A percentile compares a stretch with the other conserved stretches of the same genome.
Conservation (phyloP, 2,888 invertebrate genomes). For the Meteorus colon region DNA sequence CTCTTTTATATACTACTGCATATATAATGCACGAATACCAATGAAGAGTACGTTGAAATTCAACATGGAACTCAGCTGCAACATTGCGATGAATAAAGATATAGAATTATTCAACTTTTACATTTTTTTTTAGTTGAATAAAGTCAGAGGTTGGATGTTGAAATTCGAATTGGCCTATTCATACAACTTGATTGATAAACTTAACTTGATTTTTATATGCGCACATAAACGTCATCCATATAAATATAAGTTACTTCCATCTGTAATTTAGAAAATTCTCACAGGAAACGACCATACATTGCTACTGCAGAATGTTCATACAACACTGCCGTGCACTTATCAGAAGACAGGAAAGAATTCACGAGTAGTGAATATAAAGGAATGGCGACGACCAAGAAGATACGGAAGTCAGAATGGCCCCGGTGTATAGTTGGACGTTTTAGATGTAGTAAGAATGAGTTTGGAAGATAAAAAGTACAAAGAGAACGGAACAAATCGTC, state of each 20-base stretch:
- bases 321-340: not conserved
- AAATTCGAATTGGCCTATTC: constrained; percentile 3
- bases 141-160: not conserved
- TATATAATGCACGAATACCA: not conserved
- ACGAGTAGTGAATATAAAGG: not conserved
- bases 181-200: not conserved
- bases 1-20: not conserved
- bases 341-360: constrained; percentile 3
- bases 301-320: not conserved
- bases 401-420: not conserved
- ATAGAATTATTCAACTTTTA: constrained; percentile 7
- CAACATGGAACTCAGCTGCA: not conserved
- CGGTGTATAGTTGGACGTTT: not conserved
- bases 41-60: not conserved
- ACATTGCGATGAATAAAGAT: not conserved
- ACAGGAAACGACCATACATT: not conserved
- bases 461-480: not conserved
- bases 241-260: not conserved
- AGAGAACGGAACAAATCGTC: constrained; percentile 14
- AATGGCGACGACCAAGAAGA: not conserved
- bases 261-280: not conserved
- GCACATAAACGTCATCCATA: not conserved
- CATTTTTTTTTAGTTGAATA: not conserved
- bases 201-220: not conserved
- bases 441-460: not conserved